Evolutionary conservation across 2,888 invertebrate genomes (phyloP), one percentile per base, ranked within the genome.

Genomic region (Onchidella celtica): DNA sequence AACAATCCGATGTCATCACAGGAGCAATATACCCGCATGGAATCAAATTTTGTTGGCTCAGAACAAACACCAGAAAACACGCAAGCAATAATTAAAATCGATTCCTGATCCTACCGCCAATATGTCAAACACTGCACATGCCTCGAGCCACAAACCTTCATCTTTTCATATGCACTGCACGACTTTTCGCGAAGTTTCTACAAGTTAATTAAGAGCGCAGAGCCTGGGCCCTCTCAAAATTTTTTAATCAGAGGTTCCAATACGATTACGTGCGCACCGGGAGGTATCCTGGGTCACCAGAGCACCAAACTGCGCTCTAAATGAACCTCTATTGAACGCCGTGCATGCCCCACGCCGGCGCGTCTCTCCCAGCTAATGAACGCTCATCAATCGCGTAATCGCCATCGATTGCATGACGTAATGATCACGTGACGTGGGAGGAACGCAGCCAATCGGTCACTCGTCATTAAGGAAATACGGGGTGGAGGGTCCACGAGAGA

Each of bases 401-500:
- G 63, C 11, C 36, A 75, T 75, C 75, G 75, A 63, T 29, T 55
- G 65, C 32, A n/a, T 75, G 40, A 65, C 75, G 75, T 47, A 27
- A 47, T 47, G 40, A 4, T 34, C 75, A 65, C 74, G 61, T 61
- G 61, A 74, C 9, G 38, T 6, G 32, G 57, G 27, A n/a, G n/a
- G n/a, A n/a, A n/a, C 32, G 17, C 65, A 75, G 75, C 65, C 75
- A 75, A 75, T 75, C 75, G 65, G 63, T 65, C 75, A 75, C 36
- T 27, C 75, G 32, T 75, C 65, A 65, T 75, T 75, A 65, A 63
- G 40, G n/a, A 47, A 32, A 32, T 24, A 9, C 61, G 27, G n/a
- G 61, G 21, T 27, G 47, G 55, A 17, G 55, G 73, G 61, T 57
- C 57, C 73, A 34, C 59, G 24, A n/a, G 72, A 32, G 73, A 34